phyloP scores from a whole-genome alignment of 2,113 vertebrate genomes.

The Cyanocitta stelleri region DNA sequence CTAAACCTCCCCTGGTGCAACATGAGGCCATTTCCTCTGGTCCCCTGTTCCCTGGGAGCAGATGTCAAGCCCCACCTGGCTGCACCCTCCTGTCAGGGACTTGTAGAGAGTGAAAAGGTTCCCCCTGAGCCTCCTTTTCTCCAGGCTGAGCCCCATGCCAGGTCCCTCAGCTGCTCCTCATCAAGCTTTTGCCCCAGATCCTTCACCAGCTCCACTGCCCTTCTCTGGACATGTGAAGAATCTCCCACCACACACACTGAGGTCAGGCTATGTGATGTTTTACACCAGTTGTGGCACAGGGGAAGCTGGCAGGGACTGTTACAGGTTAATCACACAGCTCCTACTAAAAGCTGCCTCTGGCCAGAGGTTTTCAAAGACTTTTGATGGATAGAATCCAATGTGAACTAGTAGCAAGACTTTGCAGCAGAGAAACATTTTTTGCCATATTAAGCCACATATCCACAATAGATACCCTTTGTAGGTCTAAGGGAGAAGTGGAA shows the following conservation, averaged over 20 bases:
- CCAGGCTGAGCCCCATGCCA: not conserved
- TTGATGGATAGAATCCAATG: not conserved
- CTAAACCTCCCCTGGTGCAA: not conserved
- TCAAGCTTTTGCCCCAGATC: not conserved
- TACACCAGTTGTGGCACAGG: not conserved
- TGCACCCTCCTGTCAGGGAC: not conserved
- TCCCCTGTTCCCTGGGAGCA: not conserved
- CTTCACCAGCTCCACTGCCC: not conserved
- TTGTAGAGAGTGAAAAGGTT: not conserved
- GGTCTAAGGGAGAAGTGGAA: not conserved
- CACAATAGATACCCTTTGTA: not conserved
- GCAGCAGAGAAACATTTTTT: not conserved
- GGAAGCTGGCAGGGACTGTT: not conserved
- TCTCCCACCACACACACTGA: not conserved
- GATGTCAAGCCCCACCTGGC: accelerated
- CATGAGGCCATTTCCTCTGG: not conserved
- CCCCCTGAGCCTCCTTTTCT: not conserved
- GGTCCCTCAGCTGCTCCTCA: not conserved
- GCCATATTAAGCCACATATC: not conserved
- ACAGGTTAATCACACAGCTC: not conserved
- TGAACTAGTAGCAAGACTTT: not conserved
- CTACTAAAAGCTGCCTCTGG: not conserved
- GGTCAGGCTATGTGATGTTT: not conserved
- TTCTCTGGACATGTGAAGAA: accelerated
- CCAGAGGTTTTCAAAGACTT: not conserved